These are phyloP conservation scores for Scrobipalpa atriplicella DNA, from an alignment of 2,888 invertebrate genomes.

Conservation along the genomic window DNA sequence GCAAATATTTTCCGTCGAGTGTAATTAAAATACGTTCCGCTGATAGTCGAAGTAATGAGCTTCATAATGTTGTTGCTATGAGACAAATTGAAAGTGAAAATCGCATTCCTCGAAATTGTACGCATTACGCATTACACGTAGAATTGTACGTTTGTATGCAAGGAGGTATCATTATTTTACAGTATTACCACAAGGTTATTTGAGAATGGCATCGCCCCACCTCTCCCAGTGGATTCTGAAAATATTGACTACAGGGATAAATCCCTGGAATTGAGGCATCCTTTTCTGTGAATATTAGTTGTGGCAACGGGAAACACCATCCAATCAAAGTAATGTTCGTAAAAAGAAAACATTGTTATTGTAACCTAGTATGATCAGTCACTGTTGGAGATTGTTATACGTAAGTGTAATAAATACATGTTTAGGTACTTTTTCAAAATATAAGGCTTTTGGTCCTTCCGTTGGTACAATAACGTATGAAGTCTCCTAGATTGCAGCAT, in stretches of 20 bases:
- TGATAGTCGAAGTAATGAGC: slow-evolving; percentile 45
- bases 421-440: too few relatives aligned
- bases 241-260: too few relatives aligned
- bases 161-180: neutral
- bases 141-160: neutral
- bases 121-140: slow-evolving; percentile 1
- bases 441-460: neutral
- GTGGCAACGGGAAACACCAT: neutral
- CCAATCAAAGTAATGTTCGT: neutral
- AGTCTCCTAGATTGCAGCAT: slow-evolving; percentile 19
- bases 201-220: too few relatives aligned
- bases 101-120: slow-evolving; percentile 26
- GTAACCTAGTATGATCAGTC: too few relatives aligned
- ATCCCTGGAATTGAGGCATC: too few relatives aligned
- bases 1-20: slow-evolving; percentile 38
- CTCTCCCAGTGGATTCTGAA: too few relatives aligned
- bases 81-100: slow-evolving; percentile 51
- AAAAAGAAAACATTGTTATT: neutral
- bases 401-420: too few relatives aligned
- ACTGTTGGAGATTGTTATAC: too few relatives aligned
- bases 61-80: slow-evolving; percentile 33
- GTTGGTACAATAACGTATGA: slow-evolving; percentile 24
- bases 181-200: neutral
- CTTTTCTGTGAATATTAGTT: too few relatives aligned
- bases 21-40: slow-evolving; percentile 51